Evolutionary conservation across 2,797 vertebrate genomes (phyloP).

Genomic region (Coreius guichenoti): DNA sequence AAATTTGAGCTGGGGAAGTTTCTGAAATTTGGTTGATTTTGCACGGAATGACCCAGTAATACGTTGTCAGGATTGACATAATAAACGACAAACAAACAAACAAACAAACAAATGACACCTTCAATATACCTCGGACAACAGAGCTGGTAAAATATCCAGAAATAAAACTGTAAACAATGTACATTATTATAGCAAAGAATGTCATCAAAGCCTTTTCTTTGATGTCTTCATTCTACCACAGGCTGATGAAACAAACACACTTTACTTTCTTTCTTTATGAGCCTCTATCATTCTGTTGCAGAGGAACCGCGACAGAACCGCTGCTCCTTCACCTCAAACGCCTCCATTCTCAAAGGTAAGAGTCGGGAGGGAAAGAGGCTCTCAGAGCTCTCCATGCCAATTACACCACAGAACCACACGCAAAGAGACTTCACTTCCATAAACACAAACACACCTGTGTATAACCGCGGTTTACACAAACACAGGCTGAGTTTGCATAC

Average conservation of each 20-base stretch:
- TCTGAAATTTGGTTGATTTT: too few species aligned
- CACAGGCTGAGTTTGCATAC: background rate
- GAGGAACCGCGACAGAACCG: slow-evolving; percentile 64
- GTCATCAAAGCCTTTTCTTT: background rate
- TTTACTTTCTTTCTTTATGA: too few species aligned
- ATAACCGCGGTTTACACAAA: background rate
- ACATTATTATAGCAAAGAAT: background rate
- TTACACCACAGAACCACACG: slow-evolving; percentile 49
- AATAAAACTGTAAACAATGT: background rate
- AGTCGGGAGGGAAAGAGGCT: slow-evolving; percentile 45
- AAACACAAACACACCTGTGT: slow-evolving; percentile 28
- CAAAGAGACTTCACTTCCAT: background rate
- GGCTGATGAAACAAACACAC: background rate
- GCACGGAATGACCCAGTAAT: background rate
- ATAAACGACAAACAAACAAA: background rate
- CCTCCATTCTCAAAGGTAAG: slow-evolving; percentile 53
- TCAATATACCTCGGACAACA: background rate
- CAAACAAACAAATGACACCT: too few species aligned
- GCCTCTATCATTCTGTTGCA: slow-evolving; percentile 61
- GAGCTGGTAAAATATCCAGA: slow-evolving; percentile 21
- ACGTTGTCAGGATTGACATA: background rate
- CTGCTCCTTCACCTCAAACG: slow-evolving; percentile 67
- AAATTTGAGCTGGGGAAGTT: too few species aligned
- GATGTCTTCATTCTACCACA: background rate
- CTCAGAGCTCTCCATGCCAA: slow-evolving; percentile 48